Evolutionary conservation across 2,888 invertebrate species (phyloP).

Genomic region (Drosophila ezoana): DNA sequence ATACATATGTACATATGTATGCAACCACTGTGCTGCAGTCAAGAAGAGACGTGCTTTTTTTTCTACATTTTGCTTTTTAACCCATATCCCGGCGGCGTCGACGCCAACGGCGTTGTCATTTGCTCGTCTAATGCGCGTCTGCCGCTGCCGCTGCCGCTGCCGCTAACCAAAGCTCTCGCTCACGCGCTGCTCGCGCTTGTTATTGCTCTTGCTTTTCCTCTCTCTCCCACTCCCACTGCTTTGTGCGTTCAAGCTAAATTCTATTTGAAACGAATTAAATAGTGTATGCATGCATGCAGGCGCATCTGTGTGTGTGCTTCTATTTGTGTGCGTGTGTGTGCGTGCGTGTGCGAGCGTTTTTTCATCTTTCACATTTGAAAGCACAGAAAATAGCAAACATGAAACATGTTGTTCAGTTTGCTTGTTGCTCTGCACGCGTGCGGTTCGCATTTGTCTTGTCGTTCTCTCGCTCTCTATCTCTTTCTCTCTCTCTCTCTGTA

Average conservation of each 20-base stretch:
- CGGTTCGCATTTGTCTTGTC: conserved; percentile 63
- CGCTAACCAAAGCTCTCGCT: conserved; percentile 72
- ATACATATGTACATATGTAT: neutral
- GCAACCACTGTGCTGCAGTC: conserved; percentile 71
- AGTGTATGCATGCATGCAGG: conserved; percentile 63
- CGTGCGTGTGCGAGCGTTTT: conserved; percentile 42
- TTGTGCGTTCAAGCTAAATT: conserved; percentile 65
- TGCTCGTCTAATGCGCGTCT: conserved; percentile 64
- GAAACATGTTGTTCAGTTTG: conserved; percentile 80
- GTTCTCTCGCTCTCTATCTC: neutral
- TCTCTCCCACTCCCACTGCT: conserved; percentile 34
- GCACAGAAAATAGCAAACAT: conserved; percentile 75
- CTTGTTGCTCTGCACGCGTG: conserved; percentile 80
- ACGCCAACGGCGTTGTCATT: conserved; percentile 52
- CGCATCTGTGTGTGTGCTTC: conserved; percentile 5
- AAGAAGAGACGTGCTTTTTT: conserved; percentile 17
- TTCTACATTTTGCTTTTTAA: conserved; percentile 60
- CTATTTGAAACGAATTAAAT: conserved; percentile 72
- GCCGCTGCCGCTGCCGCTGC: conserved; percentile 55
- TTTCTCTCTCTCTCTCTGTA: neutral
- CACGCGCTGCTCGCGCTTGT: conserved; percentile 62
- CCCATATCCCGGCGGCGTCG: conserved; percentile 58
- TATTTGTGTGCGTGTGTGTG: conserved; percentile 29
- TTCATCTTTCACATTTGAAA: conserved; percentile 71
- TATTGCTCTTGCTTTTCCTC: conserved; percentile 19